Evolutionary conservation across 2,797 vertebrate genomes (phyloP).

Genomic region (Anas capensis): DNA sequence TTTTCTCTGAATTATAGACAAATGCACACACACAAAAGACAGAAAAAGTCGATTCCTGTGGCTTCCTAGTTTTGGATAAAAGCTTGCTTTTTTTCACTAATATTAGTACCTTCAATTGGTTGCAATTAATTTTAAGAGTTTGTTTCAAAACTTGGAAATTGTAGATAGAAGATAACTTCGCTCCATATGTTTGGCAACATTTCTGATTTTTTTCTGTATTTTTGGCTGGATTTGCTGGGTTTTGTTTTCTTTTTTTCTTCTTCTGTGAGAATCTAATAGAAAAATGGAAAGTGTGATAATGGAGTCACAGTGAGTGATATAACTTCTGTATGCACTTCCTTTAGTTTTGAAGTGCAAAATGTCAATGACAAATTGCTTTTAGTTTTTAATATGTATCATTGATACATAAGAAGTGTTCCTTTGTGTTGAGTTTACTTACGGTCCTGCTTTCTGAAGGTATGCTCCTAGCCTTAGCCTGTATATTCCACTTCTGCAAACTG

Average conservation of each 20-base stretch:
- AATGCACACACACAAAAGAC: not conserved
- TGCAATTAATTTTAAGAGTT: not conserved
- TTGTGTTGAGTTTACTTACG: not conserved
- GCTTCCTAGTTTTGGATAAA: not conserved
- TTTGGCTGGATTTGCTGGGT: not conserved
- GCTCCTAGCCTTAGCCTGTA: not conserved
- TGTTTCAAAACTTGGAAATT: not conserved
- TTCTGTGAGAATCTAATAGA: not conserved
- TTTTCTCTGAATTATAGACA: not conserved
- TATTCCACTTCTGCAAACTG: not conserved
- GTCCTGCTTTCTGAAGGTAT: not conserved
- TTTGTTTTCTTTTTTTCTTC: not conserved
- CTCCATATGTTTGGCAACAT: accelerated
- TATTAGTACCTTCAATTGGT: not conserved
- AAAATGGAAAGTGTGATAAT: not conserved
- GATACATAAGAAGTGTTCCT: not conserved
- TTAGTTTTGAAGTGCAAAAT: not conserved
- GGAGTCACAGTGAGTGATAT: not conserved
- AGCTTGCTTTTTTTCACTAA: not conserved
- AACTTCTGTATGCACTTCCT: not conserved
- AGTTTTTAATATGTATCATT: not conserved
- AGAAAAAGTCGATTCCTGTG: not conserved
- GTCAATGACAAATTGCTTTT: not conserved
- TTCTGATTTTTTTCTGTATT: not conserved
- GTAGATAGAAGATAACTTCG: not conserved